phyloP scores from a whole-genome alignment of 2,797 vertebrate species.

The Kryptopterus vitreolus region DNA sequence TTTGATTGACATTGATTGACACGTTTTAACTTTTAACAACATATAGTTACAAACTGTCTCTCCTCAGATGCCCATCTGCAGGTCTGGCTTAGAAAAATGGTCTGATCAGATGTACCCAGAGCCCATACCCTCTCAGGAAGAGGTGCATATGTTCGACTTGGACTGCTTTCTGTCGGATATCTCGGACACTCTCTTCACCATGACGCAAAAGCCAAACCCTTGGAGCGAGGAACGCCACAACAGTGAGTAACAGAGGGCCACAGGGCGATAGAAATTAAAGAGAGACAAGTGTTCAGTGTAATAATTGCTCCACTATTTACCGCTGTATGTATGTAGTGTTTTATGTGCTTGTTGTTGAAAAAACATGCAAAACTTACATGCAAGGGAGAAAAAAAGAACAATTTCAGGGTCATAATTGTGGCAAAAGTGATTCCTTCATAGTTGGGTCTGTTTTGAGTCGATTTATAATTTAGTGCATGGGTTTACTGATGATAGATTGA shows the following conservation, averaged over 20 bases:
- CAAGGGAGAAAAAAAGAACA: no score
- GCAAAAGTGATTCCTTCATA: not conserved
- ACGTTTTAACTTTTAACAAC: not conserved
- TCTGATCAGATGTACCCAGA: slow-evolving; percentile 86
- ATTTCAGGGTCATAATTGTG: not conserved
- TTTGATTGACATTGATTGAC: not conserved
- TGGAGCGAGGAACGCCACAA: slow-evolving; percentile 78
- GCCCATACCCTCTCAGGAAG: slow-evolving; percentile 78
- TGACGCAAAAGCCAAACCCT: slow-evolving; percentile 83
- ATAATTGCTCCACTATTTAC: not conserved
- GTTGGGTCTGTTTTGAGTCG: not conserved
- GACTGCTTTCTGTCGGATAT: slow-evolving; percentile 93
- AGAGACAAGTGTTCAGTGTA: not conserved
- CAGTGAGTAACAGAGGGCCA: slow-evolving; percentile 70
- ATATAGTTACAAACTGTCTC: not conserved
- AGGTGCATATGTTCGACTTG: slow-evolving; percentile 88
- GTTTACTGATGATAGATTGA: not conserved
- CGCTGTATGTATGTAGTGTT: not conserved
- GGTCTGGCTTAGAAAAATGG: slow-evolving; percentile 81
- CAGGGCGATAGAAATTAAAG: not conserved
- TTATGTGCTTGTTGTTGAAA: not conserved
- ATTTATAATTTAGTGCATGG: not conserved
- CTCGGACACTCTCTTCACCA: slow-evolving; percentile 97
- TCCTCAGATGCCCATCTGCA: slow-evolving; percentile 72
- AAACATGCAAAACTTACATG: not conserved